These are phyloP conservation scores for Yponomeuta sedellus DNA, from an alignment of 2,888 invertebrate genomes.

Conservation along the genomic window DNA sequence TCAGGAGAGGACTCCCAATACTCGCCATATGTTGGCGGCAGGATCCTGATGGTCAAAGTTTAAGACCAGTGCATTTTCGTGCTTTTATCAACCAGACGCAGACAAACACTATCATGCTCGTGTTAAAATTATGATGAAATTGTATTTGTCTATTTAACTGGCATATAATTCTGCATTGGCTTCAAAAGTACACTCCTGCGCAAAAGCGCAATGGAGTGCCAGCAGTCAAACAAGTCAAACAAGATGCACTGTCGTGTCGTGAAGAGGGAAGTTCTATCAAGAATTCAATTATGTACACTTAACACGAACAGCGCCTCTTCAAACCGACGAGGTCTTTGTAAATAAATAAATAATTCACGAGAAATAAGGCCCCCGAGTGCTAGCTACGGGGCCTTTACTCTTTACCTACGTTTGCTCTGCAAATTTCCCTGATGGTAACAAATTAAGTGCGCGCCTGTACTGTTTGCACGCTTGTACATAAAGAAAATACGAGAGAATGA, in stretches of 20 bases:
- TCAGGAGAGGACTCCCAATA: no score
- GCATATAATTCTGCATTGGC: neutral
- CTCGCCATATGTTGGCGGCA: no score
- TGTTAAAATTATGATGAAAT: no score
- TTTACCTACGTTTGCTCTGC: constrained; percentile 9
- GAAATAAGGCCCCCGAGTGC: constrained; percentile 17
- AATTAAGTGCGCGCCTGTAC: constrained; percentile 5
- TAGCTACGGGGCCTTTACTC: constrained; percentile 1
- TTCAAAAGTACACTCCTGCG: neutral
- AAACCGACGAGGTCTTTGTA: constrained; percentile 20
- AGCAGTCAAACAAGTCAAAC: neutral
- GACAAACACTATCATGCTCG: no score
- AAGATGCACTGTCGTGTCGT: neutral
- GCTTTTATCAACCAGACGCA: no score
- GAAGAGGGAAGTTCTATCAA: constrained; percentile 17
- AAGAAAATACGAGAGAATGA: neutral
- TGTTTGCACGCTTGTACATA: constrained; percentile 6
- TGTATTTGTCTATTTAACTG: no score
- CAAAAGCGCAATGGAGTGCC: neutral
- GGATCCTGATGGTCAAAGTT: no score
- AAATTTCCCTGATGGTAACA: constrained; percentile 8
- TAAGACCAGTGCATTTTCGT: no score
- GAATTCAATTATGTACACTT: constrained; percentile 33
- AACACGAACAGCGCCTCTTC: constrained; percentile 21
- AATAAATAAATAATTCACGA: constrained; percentile 32